Base-by-base conservation (phyloP, 2,113 vertebrate genomes). In the Cheilinus undulatus region DNA sequence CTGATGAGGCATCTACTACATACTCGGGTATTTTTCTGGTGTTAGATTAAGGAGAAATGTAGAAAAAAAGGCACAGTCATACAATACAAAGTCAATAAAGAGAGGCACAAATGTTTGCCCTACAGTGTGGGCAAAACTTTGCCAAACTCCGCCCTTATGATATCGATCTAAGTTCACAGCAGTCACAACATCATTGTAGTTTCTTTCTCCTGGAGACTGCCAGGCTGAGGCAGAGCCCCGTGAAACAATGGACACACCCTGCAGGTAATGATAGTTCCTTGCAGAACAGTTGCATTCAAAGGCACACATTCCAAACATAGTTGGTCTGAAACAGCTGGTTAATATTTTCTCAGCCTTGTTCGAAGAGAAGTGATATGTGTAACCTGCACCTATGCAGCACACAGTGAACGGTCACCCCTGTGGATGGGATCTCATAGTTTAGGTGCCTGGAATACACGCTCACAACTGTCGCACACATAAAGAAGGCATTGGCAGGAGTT, bases 221-320 rank as follows among this genome's bases (percentile, higher is more conserved):
- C 36, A 65, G 71, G 28, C 57, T 51, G 27, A 14, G 26, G 64
- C 49, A n/a, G 40, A 42, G 40, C 40, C 5, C 17, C 32, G 30
- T 24, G 32, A 36, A 54, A 85, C 40, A 60, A 58, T 73, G 32
- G 10, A 19, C 67, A 48, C 69, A 67, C 76, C 77, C 80, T 62
- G 66, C 77, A 81, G 78, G 86, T 87, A 89, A 89, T 76, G 77
- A 76, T 50, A 84, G 74, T 49, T 51, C 38, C 73, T 76, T 24
- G 56, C 40, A 30, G 57, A 78, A 65, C 79, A 81, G 79, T 82
- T 85, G 78, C 50, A 73, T 60, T 84, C 68, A 79, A 89, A 91
- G 73, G 79, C 71, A 48, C n/a, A 59, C 89, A 92, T 93, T 93
- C 88, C 83, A 76, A 83, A 76, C 82, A 87, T 88, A 86, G 67